Evolutionary conservation across 2,888 invertebrate species (phyloP).

Genomic region (Troilus luridus): DNA sequence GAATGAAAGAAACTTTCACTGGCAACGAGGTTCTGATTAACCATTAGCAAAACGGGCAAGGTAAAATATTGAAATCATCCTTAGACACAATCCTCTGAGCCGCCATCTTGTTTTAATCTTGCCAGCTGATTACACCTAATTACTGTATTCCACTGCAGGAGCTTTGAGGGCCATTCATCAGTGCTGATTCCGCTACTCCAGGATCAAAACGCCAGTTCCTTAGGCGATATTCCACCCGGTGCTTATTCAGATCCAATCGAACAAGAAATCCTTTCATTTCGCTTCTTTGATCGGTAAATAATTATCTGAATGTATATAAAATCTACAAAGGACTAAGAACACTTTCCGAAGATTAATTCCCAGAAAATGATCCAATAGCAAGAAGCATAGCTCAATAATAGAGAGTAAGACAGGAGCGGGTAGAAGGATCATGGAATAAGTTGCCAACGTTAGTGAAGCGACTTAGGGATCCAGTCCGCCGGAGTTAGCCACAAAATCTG

Average conservation of each 20-base stretch:
- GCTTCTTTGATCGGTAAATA: not conserved
- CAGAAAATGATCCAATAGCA: not conserved
- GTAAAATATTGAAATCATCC: not conserved
- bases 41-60: not conserved
- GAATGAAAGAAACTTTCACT: too few relatives aligned
- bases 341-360: not conserved
- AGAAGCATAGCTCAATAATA: not conserved
- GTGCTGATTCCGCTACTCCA: not conserved
- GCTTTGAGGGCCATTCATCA: not conserved
- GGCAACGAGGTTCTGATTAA: not conserved
- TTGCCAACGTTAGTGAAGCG: too few relatives aligned
- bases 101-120: constrained; percentile 35
- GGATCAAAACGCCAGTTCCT: not conserved
- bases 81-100: not conserved
- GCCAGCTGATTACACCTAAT: not conserved
- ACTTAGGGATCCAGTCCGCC: too few relatives aligned
- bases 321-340: not conserved
- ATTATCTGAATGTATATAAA: not conserved
- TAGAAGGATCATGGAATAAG: too few relatives aligned
- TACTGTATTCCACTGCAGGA: not conserved
- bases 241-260: not conserved
- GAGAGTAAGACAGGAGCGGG: not conserved
- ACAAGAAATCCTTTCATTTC: not conserved
- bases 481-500: too few relatives aligned
- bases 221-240: not conserved